These are phyloP conservation scores for Drosophila erecta DNA, from an alignment of 1,140 invertebrate species.

Conservation along the genomic window DNA sequence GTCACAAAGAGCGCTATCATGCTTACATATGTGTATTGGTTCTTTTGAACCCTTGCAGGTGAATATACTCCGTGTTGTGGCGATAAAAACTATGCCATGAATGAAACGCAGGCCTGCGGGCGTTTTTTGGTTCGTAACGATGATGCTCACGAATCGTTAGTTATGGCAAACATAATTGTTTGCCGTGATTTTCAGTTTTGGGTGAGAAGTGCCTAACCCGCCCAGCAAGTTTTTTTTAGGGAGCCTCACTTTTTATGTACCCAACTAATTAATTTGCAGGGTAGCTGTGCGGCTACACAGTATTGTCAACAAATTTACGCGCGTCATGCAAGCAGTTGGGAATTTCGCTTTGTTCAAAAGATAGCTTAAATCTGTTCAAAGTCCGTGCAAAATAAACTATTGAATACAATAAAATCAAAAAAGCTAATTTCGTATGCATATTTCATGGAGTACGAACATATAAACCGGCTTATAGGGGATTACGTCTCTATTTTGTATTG, in stretches of 20 bases:
- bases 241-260: slow-evolving; percentile 8
- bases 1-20: slow-evolving; percentile 34
- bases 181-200: slow-evolving; percentile 5
- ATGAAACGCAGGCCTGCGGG: slow-evolving; percentile 17
- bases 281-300: neutral
- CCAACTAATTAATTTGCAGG: slow-evolving; percentile 1
- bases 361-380: slow-evolving; percentile 6
- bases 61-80: slow-evolving; percentile 19
- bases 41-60: slow-evolving; percentile 19
- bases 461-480: neutral
- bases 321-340: slow-evolving; percentile 19
- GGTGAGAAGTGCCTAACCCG: slow-evolving; percentile 10
- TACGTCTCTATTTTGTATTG: neutral
- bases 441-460: neutral
- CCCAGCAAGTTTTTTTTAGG: slow-evolving; percentile 7
- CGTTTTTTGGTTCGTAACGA: slow-evolving; percentile 6
- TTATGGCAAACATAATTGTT: slow-evolving; percentile 5
- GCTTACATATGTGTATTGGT: slow-evolving; percentile 18
- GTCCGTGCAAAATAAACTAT: slow-evolving; percentile 7
- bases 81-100: slow-evolving; percentile 27
- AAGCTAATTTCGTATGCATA: neutral
- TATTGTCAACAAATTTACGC: neutral
- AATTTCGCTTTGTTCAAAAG: slow-evolving; percentile 16
- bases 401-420: neutral
- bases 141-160: slow-evolving; percentile 20